phyloP scores from a whole-genome alignment of 2,797 vertebrate species.

The Pogonophryne albipinna region DNA sequence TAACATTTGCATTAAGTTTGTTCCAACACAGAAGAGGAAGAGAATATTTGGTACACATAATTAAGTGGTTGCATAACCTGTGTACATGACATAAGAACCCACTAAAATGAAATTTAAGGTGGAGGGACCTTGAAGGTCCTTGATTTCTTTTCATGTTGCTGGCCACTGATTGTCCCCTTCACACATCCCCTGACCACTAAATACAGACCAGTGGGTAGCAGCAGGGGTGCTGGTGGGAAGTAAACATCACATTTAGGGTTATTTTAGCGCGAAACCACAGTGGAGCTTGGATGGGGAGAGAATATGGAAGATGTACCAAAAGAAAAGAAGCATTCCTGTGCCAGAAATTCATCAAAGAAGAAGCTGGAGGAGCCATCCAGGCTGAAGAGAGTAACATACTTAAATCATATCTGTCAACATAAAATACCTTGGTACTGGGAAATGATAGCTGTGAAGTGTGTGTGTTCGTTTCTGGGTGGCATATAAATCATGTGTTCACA shows the following conservation, averaged over 20 bases:
- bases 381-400: slow-evolving; percentile 23
- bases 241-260: slow-evolving; percentile 60
- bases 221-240: slow-evolving; percentile 34
- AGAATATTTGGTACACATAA: background rate
- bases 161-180: slow-evolving; percentile 52
- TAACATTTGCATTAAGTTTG: background rate
- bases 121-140: slow-evolving; percentile 8
- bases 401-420: slow-evolving; percentile 23
- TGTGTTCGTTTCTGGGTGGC: slow-evolving; percentile 5
- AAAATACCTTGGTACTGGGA: background rate
- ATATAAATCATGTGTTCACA: slow-evolving; percentile 42
- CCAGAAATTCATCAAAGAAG: slow-evolving; percentile 13
- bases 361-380: slow-evolving; percentile 12
- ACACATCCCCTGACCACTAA: slow-evolving; percentile 72
- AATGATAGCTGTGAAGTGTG: slow-evolving; percentile 27
- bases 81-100: background rate
- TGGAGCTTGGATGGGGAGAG: slow-evolving; percentile 28
- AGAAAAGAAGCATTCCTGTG: slow-evolving; percentile 11
- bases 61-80: slow-evolving; percentile 14
- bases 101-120: background rate
- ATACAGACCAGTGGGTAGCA: slow-evolving; percentile 52
- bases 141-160: slow-evolving; percentile 29
- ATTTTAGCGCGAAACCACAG: slow-evolving; percentile 70
- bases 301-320: slow-evolving; percentile 29
- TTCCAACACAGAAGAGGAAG: background rate